Evolutionary conservation across 2,113 vertebrate species (phyloP), one percentile per base, ranked within the genome.

Genomic region (Halcyon senegalensis): DNA sequence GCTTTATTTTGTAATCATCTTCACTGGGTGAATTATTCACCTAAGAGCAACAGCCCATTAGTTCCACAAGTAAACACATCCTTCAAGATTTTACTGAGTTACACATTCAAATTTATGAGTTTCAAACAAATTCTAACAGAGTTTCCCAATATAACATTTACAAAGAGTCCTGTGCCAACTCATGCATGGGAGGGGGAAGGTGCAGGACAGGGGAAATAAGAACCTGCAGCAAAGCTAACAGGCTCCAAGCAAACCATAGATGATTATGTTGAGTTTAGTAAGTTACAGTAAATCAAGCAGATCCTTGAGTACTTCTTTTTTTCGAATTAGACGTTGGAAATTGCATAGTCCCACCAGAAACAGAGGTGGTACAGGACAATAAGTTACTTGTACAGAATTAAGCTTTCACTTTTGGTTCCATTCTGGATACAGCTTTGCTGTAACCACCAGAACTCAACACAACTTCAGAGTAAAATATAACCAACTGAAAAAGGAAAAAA

Each of bases 1-100:
- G 94, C 60, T 97, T 98, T 41, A 94, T 98, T 80, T 77, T 98
- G 89, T 37, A 86, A 48, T 93, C 95, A 63, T 98, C 97, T 62
- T 98, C 98, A 93, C 94, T 97, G 93, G 97, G 96, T 75, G 99
- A 97, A 92, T 83, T 98, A 96, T 98, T 98, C 93, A 97, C 97
- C 99, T 99, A 87, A 70, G 93, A 92, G 81, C 35, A 96, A 93
- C 44, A 96, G 50, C 46, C 33, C 60, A 63, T 97, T 68, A 97
- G 75, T 79, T 88, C 70, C 85, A 63, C 11, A n/a, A 91, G 76
- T 39, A 95, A 51, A 55, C 28, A 93, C 9, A 53, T 67, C 25
- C 44, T 75, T 56, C 35, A 7, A 48, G 35, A 28, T 84, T 86
- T 64, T n/a, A 67, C 13, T 46, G 51, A 89, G 16, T 25, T 69